These are phyloP conservation scores for Tetragonisca angustula DNA, from an alignment of 2,888 invertebrate genomes.

Conservation along the genomic window DNA sequence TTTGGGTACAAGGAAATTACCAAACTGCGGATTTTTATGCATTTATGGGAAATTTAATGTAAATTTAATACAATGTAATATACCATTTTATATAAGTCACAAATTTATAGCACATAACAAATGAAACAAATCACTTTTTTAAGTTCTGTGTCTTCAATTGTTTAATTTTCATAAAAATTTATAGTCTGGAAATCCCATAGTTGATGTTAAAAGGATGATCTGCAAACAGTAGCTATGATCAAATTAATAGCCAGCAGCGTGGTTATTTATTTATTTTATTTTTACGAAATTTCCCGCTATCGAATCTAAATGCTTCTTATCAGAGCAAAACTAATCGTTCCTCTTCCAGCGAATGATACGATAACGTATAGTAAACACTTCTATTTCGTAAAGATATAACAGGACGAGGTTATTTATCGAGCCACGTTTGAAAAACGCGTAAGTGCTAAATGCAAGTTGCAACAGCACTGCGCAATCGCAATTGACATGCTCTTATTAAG, in stretches of 20 bases:
- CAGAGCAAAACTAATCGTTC: not conserved
- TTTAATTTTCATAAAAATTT: too few relatives aligned
- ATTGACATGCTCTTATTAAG: conserved; percentile 43
- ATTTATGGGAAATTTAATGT: too few relatives aligned
- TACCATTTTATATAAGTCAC: too few relatives aligned
- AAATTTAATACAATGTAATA: too few relatives aligned
- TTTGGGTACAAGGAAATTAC: too few relatives aligned
- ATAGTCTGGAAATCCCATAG: too few relatives aligned
- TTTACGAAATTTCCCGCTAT: not conserved
- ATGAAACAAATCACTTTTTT: too few relatives aligned
- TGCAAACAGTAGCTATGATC: too few relatives aligned
- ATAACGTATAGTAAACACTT: not conserved
- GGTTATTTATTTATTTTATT: not conserved
- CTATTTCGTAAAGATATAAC: conserved; percentile 15
- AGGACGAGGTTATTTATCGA: conserved; percentile 28
- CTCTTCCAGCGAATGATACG: not conserved
- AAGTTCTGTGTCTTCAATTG: too few relatives aligned
- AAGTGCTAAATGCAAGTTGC: conserved; percentile 32
- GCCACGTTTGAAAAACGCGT: conserved; percentile 21
- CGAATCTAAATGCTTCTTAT: not conserved
- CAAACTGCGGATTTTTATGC: too few relatives aligned
- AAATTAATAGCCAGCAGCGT: not conserved
- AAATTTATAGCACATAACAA: too few relatives aligned
- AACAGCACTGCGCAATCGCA: conserved; percentile 17
- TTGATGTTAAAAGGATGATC: too few relatives aligned